Evolutionary conservation across 2,888 invertebrate genomes (phyloP), one percentile per base, ranked within the genome.

Genomic region (Gnatocerus cornutus): DNA sequence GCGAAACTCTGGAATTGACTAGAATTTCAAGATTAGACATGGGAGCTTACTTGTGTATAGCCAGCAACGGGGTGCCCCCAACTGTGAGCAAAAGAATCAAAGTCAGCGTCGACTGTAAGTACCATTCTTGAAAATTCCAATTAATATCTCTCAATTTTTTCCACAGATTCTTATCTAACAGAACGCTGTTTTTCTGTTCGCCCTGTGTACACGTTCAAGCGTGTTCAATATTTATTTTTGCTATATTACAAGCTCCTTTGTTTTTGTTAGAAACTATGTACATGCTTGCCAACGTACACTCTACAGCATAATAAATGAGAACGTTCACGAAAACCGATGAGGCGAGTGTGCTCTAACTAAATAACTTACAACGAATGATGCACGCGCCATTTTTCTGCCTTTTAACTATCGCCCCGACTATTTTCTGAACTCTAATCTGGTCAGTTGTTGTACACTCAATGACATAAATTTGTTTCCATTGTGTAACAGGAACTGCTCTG

Each of bases 21-120:
- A 89, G 92, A 79, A 95, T 96, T 80, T 95, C 95, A 58, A 89
- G 96, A 74, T 87, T 95, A 74, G 95, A 95, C 83, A 96, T 96
- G 96, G 96, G 96, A 29, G 94, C 93, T 50, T 96, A 95, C 85
- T 89, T 97, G 74, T 97, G 97, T 85, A 96, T 96, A 77, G 96
- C 97, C 59, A 92, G 92, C 80, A 96, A 96, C 81, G 93, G 94
- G 9, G 93, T 96, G 10, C 96, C 96, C 0, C 96, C 96, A 4
- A 92, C 94, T 33, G 95, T 96, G 70, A 95, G 95, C 82, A 96
- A 96, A 86, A 89, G 94, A 81, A 96, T 96, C 80, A 95, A 94
- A 91, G 94, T 96, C 80, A 95, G 94, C 88, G 96, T 96, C 41
- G 95, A 96, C 86, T 96, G 96, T 96, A 87, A 95, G 96, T 93